phyloP scores from a whole-genome alignment of 1,140 invertebrate genomes.

The Physella acuta region DNA sequence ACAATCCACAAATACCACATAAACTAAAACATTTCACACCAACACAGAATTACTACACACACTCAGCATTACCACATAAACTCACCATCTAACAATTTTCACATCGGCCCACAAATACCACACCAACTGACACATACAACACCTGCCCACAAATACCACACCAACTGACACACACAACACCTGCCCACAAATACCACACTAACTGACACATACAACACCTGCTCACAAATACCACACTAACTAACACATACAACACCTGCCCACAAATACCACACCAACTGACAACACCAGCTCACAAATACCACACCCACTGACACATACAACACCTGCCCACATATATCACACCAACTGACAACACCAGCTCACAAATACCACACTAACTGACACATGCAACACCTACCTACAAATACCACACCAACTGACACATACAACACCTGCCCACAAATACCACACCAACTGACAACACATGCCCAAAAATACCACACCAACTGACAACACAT shows the following conservation, averaged over 20 bases:
- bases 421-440: background rate
- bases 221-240: background rate
- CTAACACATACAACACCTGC: background rate
- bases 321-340: background rate
- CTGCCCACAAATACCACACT: background rate
- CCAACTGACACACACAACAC: background rate
- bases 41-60: too few relatives aligned
- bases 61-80: too few relatives aligned
- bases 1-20: too few relatives aligned
- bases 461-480: background rate
- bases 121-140: conserved; percentile 1
- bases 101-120: too few relatives aligned
- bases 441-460: background rate
- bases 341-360: background rate
- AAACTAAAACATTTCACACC: too few relatives aligned
- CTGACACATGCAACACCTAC: background rate
- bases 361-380: background rate
- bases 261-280: background rate
- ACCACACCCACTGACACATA: background rate
- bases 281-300: background rate
- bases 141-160: background rate
- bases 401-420: background rate
- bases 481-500: background rate
- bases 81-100: too few relatives aligned
- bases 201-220: background rate